Conservation (phyloP, 2,797 vertebrate species). For the Chelmon rostratus region DNA sequence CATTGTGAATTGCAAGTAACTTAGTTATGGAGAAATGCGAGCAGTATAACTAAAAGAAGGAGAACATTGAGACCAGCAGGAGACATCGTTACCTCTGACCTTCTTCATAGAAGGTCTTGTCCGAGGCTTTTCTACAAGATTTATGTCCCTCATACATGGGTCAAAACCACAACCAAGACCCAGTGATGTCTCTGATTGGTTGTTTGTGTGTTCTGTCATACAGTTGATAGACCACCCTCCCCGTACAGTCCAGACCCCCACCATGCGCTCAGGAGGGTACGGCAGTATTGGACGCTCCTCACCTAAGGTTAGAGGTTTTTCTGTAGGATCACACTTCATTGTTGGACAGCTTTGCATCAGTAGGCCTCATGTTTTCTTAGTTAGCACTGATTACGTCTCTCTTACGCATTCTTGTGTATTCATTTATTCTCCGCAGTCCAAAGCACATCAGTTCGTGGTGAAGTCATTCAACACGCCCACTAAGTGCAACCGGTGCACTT, state of each 20-base stretch:
- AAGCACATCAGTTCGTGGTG: slow-evolving; percentile 98
- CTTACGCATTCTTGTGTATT: not conserved
- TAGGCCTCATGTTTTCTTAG: not conserved
- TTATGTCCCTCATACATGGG: not conserved
- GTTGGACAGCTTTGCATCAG: not conserved
- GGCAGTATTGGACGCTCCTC: slow-evolving; percentile 90
- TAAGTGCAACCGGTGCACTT: slow-evolving; percentile 98
- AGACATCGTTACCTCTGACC: not conserved
- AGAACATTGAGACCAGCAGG: slow-evolving; percentile 1
- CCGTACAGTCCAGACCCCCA: slow-evolving; percentile 91
- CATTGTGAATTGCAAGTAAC: slow-evolving; percentile 32
- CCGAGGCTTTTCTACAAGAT: not conserved
- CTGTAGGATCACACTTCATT: not conserved
- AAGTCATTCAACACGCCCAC: slow-evolving; percentile 95
- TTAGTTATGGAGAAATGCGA: slow-evolving; percentile 33
- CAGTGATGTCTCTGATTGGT: not conserved
- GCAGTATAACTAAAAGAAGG: not conserved
- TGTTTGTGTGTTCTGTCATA: slow-evolving; percentile 29
- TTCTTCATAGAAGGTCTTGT: too few species aligned
- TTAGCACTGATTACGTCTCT: not conserved
- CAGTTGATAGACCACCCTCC: slow-evolving; percentile 90
- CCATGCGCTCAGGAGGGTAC: slow-evolving; percentile 90
- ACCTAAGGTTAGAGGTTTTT: slow-evolving; percentile 87
- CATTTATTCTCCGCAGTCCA: slow-evolving; percentile 87
- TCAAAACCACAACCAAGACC: not conserved